Conservation (phyloP, 2,113 vertebrate genomes). For the Peucedramus taeniatus region DNA sequence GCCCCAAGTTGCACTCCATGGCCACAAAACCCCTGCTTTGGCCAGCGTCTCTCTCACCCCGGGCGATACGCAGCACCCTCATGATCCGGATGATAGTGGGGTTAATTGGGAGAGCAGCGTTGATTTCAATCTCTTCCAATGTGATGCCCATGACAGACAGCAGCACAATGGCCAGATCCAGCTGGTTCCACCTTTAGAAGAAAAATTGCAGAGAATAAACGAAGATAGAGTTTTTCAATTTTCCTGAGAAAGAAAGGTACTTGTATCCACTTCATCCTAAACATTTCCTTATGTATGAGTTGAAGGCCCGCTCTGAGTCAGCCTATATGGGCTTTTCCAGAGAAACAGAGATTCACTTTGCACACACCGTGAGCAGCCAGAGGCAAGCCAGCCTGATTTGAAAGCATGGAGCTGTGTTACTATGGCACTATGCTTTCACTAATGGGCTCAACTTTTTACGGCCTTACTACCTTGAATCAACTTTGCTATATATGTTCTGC, state of each 20-base stretch:
- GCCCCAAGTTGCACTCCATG: neutral
- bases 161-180: slow-evolving; percentile 94
- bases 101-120: slow-evolving; percentile 94
- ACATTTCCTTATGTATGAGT: neutral
- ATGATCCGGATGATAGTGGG: slow-evolving; percentile 98
- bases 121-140: slow-evolving; percentile 95
- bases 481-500: neutral
- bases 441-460: slow-evolving; percentile 6
- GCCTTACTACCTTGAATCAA: neutral
- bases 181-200: slow-evolving; percentile 89
- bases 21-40: neutral
- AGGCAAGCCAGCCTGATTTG: slow-evolving; percentile 39
- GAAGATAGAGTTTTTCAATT: neutral
- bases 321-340: neutral
- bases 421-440: slow-evolving; percentile 21
- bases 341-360: slow-evolving; percentile 4
- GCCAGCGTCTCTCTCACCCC: slow-evolving; percentile 73
- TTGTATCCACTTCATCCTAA: neutral
- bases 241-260: neutral
- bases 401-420: slow-evolving; percentile 22
- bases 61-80: slow-evolving; percentile 92
- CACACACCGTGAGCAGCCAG: slow-evolving; percentile 27
- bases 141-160: slow-evolving; percentile 97
- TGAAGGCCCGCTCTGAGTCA: neutral
- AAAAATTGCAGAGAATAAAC: neutral